Percentiles rank a stretch among this genome's conserved stretches.
These are phyloP conservation scores for Blastobasis adustella DNA, from an alignment of 2,888 invertebrate species.

Conservation along the genomic window DNA sequence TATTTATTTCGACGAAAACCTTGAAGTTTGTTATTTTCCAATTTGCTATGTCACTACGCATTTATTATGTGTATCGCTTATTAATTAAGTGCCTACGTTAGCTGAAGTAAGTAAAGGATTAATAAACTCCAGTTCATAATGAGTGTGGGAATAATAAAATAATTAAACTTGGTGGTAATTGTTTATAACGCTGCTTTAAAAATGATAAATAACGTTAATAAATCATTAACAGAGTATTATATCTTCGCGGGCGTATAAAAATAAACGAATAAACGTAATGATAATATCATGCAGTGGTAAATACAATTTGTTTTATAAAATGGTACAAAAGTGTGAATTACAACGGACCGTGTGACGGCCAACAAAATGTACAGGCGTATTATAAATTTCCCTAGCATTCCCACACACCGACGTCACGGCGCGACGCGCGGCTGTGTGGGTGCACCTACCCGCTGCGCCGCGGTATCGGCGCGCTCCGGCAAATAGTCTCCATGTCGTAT, in stretches of 20 bases:
- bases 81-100: no score
- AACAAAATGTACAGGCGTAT: conserved; percentile 51
- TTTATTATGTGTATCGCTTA: no score
- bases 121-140: no score
- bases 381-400: conserved; percentile 70
- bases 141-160: no score
- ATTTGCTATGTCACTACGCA: no score
- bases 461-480: conserved; percentile 4
- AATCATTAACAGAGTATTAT: no score
- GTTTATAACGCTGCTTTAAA: no score
- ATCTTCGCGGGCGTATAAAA: no score
- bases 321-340: conserved; percentile 66
- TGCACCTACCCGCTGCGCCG: conserved; percentile 32
- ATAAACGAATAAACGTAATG: conserved; percentile 19
- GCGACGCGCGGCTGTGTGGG: conserved; percentile 37
- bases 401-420: conserved; percentile 50
- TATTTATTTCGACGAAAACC: conserved; percentile 4
- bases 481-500: conserved; percentile 25
- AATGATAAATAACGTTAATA: no score
- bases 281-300: conserved; percentile 40
- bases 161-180: no score
- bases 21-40: not conserved
- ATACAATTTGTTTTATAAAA: conserved; percentile 54
- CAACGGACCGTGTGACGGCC: conserved; percentile 44
- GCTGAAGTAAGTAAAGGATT: no score